These are phyloP conservation scores for Melanitta fusca DNA, from an alignment of 2,797 vertebrate species.

Conservation along the genomic window DNA sequence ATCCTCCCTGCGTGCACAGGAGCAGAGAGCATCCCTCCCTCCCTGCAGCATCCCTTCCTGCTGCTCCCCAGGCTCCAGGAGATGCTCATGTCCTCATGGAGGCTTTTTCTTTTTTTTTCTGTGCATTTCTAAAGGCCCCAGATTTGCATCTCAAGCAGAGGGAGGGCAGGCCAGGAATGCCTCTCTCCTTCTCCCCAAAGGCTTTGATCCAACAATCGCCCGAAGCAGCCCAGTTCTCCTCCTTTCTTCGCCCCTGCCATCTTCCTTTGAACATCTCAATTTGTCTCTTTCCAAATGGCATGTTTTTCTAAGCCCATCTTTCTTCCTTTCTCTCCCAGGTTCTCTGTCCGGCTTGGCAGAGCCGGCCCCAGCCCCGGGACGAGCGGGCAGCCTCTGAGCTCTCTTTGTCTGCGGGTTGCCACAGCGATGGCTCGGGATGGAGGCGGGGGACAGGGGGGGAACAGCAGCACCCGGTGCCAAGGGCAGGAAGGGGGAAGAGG, in stretches of 20 bases:
- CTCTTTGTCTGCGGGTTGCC: slow-evolving; percentile 50
- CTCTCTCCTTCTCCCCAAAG: slow-evolving; percentile 36
- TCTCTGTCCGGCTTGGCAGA: slow-evolving; percentile 32
- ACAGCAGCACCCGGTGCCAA: slow-evolving; percentile 39
- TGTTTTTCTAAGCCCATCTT: slow-evolving; percentile 24
- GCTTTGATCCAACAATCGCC: slow-evolving; percentile 62
- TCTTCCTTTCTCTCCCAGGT: slow-evolving; percentile 46
- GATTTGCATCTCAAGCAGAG: slow-evolving; percentile 70
- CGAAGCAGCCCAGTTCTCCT: not conserved
- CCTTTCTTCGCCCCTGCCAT: slow-evolving; percentile 38
- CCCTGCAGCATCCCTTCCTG: not conserved
- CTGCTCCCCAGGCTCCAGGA: not conserved
- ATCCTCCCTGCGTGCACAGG: not conserved
- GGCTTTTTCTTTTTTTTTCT: slow-evolving; percentile 4
- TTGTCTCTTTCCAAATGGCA: slow-evolving; percentile 47
- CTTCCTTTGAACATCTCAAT: slow-evolving; percentile 72
- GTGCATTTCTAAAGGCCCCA: slow-evolving; percentile 48
- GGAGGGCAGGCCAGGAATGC: slow-evolving; percentile 23
- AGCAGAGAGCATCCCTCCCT: not conserved
- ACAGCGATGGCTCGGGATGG: slow-evolving; percentile 20
- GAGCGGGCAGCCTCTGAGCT: slow-evolving; percentile 27
- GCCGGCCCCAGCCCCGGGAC: not conserved
- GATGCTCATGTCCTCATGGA: not conserved
- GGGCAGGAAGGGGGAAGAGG: not conserved
- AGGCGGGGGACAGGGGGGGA: not conserved